phyloP scores from a whole-genome alignment of 2,888 invertebrate genomes.

The Punctoribates punctum region DNA sequence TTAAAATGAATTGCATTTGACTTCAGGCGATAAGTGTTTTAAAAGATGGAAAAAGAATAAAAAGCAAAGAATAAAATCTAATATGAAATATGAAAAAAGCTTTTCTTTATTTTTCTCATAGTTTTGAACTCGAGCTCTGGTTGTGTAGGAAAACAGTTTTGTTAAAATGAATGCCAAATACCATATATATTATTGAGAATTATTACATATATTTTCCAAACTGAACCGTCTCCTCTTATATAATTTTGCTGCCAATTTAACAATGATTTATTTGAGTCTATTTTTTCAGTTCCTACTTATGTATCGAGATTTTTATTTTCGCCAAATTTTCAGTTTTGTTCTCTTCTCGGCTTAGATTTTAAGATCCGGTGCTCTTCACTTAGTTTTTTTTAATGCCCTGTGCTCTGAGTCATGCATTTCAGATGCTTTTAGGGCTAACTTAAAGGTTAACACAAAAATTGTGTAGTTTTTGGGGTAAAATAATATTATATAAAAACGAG shows the following conservation, averaged over 20 bases:
- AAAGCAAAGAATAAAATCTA: neutral
- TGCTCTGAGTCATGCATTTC: no score
- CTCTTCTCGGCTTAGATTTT: no score
- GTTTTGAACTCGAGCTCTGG: no score
- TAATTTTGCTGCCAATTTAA: constrained; percentile 29
- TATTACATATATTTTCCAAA: no score
- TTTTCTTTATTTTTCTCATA: neutral
- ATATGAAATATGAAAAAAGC: constrained; percentile 6
- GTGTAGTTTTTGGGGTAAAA: no score
- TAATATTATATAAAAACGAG: neutral
- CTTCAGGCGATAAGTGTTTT: constrained; percentile 23
- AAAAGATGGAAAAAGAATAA: neutral
- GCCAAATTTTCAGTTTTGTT: neutral
- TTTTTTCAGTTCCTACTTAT: neutral
- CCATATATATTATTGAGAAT: no score
- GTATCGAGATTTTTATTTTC: neutral
- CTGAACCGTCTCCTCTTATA: neutral
- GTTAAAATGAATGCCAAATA: no score
- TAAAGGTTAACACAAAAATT: neutral
- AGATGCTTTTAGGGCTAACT: no score
- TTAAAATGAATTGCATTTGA: constrained; percentile 32
- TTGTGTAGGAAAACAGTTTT: no score
- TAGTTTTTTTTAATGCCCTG: no score
- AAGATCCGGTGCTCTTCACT: no score
- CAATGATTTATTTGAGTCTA: constrained; percentile 26